Evolutionary conservation across 2,888 invertebrate species (phyloP), one percentile per base, ranked within the genome.

Genomic region (Cordylochernes scorpioides): DNA sequence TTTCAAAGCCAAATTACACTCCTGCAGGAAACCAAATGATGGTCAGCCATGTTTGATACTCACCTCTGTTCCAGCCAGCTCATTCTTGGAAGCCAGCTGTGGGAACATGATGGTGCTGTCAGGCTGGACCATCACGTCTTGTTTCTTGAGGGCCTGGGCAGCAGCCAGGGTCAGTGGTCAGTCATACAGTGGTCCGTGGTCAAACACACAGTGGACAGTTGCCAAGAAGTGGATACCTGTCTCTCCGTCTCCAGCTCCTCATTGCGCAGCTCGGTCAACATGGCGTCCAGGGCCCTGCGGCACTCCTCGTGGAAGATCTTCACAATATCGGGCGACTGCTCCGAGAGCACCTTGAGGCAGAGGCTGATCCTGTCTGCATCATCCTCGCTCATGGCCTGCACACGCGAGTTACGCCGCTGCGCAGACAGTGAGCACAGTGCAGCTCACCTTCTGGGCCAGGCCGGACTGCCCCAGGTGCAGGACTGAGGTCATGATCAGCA

Each of bases 371-470:
- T 70, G 51, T 94, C 88, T 18, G 68, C 59, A 54, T 91, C 88
- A 51, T 97, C 94, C 44, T 88, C 80, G n/a, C 88, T 94, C 43
- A 94, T 77, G 0, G 71, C 66, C 52, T 71, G 12, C 25, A 30
- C 33, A 9, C 2, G 17, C n/a, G 17, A 27, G 7, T 27, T 7
- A 16, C n/a, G 17, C 6, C 7, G 5, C n/a, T 26, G 6, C 5
- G 7, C 12, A 2, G 17, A 17, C 18, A 7, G 17, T 10, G 18
- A 27, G 5, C n/a, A n/a, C n/a, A n/a, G n/a, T n/a, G n/a, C n/a
- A 2, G 4, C 24, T 35, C 31, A 55, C 52, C 47, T 56, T 56
- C 13, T 31, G 19, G 15, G 39, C 37, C 4, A 57, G 42, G 24
- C 58, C 60, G 28, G 74, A 74, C 53, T 71, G 71, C 37, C 84